Evolutionary conservation across 2,113 vertebrate species (phyloP).

Genomic region (Trachemys scripta): DNA sequence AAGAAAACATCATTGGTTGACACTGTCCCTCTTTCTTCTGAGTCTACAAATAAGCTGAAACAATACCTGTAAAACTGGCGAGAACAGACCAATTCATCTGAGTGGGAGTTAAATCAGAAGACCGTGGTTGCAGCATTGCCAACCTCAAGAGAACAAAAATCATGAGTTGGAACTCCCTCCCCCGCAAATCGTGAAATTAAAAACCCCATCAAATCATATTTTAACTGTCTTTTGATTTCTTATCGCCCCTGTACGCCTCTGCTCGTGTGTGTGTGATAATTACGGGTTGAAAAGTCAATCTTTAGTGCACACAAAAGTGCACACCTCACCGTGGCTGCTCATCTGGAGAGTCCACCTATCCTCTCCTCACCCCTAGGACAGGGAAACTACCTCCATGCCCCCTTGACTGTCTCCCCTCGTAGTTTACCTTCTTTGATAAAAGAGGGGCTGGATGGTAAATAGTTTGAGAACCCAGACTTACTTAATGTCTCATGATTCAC

Average conservation of each 20-base stretch:
- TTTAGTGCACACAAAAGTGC: neutral
- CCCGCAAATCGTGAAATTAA: neutral
- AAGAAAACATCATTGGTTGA: neutral
- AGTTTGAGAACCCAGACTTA: neutral
- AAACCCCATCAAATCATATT: neutral
- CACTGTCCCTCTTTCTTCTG: neutral
- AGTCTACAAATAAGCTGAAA: neutral
- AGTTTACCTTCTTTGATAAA: neutral
- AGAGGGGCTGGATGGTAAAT: neutral
- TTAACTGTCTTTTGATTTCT: neutral
- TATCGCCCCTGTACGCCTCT: neutral
- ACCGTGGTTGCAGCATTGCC: neutral
- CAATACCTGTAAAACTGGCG: neutral
- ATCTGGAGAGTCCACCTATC: neutral
- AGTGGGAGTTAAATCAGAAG: neutral
- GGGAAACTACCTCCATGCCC: neutral
- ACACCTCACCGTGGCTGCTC: neutral
- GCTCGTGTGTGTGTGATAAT: neutral
- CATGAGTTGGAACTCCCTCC: neutral
- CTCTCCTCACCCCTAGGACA: neutral
- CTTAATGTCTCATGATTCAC: neutral
- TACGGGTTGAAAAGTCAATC: neutral
- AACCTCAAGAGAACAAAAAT: neutral
- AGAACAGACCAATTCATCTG: neutral
- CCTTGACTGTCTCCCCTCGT: neutral